Evolutionary conservation across 2,888 invertebrate species (phyloP).

Genomic region (Fragum sueziense): DNA sequence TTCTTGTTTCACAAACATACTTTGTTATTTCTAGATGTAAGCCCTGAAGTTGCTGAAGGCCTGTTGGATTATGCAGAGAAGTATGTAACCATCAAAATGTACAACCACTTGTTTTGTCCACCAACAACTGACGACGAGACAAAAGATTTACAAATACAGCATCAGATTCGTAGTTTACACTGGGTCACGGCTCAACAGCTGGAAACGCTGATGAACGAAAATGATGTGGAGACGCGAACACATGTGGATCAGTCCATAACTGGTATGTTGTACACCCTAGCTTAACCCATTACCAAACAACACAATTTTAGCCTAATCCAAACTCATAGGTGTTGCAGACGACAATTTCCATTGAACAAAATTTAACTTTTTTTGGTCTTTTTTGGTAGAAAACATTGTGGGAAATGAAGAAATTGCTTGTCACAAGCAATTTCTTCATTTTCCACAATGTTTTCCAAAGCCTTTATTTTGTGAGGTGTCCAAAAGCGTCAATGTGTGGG

Average conservation of each 20-base stretch:
- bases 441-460: neutral
- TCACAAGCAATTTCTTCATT: neutral
- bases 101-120: slow-evolving; percentile 94
- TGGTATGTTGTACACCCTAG: slow-evolving; percentile 87
- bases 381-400: neutral
- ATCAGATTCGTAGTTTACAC: slow-evolving; percentile 94
- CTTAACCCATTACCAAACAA: no score
- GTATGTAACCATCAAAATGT: slow-evolving; percentile 94
- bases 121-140: slow-evolving; percentile 92
- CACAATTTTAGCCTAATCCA: no score
- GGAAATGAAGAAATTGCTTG: neutral
- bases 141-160: slow-evolving; percentile 94
- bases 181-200: slow-evolving; percentile 98
- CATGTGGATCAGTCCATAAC: slow-evolving; percentile 96
- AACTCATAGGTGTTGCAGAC: no score
- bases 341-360: no score
- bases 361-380: no score
- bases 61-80: slow-evolving; percentile 95
- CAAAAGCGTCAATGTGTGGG: no score
- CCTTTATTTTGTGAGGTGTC: no score
- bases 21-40: slow-evolving; percentile 83
- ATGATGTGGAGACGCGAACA: slow-evolving; percentile 91
- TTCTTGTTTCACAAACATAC: no score
- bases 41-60: slow-evolving; percentile 89
- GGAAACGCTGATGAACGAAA: slow-evolving; percentile 95